A percentile compares a stretch with the other conserved stretches of the same genome.
phyloP scores from a whole-genome alignment of 2,888 invertebrate species.

The Xylota sylvarum region DNA sequence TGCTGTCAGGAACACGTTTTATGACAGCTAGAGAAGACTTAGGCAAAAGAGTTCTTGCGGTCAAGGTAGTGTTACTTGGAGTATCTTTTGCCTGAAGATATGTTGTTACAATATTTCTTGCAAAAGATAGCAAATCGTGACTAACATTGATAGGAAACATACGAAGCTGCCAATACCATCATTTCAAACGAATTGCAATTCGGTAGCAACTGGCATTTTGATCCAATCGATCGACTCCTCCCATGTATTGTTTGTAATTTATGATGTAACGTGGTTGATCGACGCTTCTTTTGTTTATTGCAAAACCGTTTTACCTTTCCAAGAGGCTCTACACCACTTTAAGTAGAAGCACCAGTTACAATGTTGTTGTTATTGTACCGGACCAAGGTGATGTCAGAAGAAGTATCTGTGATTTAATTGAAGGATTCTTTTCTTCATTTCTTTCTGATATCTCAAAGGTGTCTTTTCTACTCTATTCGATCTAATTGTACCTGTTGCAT shows the following conservation, averaged over 20 bases:
- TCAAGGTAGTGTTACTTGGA: neutral
- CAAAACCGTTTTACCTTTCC: neutral
- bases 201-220: neutral
- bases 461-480: constrained; percentile 13
- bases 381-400: constrained; percentile 10
- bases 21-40: constrained; percentile 5
- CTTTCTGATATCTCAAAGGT: constrained; percentile 38
- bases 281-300: no score
- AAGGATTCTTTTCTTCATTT: constrained; percentile 42
- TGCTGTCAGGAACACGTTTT: constrained; percentile 16
- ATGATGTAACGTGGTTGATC: neutral
- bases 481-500: constrained; percentile 30
- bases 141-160: constrained; percentile 9
- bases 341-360: constrained; percentile 7
- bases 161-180: neutral
- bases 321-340: constrained; percentile 1
- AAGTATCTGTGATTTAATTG: constrained; percentile 5
- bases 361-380: constrained; percentile 8
- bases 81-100: neutral
- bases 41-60: neutral
- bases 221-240: constrained; percentile 1
- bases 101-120: neutral
- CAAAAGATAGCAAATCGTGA: neutral
- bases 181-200: constrained; percentile 17
- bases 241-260: neutral